A percentile compares a stretch with the other conserved stretches of the same genome.
Conservation (phyloP, 2,888 invertebrate genomes). For the Galerucella calmariensis region DNA sequence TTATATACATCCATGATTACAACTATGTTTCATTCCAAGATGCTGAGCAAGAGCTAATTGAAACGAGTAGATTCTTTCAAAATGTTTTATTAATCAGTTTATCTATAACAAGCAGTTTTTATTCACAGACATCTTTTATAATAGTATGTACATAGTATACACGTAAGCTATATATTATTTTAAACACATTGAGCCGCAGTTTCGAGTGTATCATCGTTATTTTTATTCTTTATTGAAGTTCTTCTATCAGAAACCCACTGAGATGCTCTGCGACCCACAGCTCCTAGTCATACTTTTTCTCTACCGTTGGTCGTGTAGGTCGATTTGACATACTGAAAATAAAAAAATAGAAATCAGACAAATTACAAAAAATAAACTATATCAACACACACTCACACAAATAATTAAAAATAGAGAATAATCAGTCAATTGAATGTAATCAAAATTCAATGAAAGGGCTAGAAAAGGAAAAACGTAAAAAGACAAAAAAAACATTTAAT, state of each 20-base stretch:
- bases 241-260: conserved; percentile 60
- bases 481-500: too few relatives aligned
- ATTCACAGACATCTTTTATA: neutral
- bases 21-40: too few relatives aligned
- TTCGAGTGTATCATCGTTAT: conserved; percentile 55
- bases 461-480: too few relatives aligned
- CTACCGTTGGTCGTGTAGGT: conserved; percentile 76
- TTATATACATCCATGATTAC: too few relatives aligned
- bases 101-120: neutral
- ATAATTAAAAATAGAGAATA: too few relatives aligned
- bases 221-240: conserved; percentile 53
- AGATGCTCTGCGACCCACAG: conserved; percentile 62
- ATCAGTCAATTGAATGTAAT: too few relatives aligned
- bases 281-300: conserved; percentile 85
- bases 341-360: neutral
- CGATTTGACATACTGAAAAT: conserved; percentile 80
- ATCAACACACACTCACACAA: too few relatives aligned
- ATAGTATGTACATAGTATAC: neutral
- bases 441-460: too few relatives aligned
- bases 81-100: too few relatives aligned
- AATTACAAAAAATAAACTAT: neutral
- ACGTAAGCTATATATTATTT: neutral
- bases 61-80: too few relatives aligned
- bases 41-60: too few relatives aligned
- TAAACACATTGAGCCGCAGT: conserved; percentile 55